A percentile compares a stretch with the other conserved stretches of the same genome.
These are phyloP conservation scores for Peromyscus eremicus DNA, from an alignment of 2,797 vertebrate species.

Conservation along the genomic window DNA sequence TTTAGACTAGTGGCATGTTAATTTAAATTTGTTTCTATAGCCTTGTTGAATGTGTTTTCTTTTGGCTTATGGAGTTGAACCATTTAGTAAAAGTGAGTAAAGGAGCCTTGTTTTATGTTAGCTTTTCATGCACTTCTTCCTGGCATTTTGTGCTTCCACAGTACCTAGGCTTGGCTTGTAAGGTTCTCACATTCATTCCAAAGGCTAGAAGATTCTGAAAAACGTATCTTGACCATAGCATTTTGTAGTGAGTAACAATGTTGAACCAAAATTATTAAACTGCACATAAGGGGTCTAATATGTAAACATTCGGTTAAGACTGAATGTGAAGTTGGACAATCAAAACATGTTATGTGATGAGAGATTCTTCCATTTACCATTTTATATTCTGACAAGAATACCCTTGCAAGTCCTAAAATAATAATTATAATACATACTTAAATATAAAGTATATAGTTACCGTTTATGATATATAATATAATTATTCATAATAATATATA, in stretches of 20 bases:
- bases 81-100: neutral
- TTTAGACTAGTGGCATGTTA: neutral
- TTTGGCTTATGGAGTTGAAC: neutral
- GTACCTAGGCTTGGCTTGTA: conserved; percentile 18
- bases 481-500: neutral
- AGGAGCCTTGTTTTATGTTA: conserved; percentile 5
- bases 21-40: conserved; percentile 61
- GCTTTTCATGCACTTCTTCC: neutral
- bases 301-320: neutral
- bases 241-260: neutral
- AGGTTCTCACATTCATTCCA: conserved; percentile 23
- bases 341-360: neutral
- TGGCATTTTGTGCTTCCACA: neutral
- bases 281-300: neutral
- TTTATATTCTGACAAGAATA: neutral
- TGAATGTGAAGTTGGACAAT: conserved; percentile 23
- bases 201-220: neutral
- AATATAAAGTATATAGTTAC: neutral
- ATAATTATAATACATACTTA: neutral
- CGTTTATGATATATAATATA: neutral
- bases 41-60: conserved; percentile 9
- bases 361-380: neutral
- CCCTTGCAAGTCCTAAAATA: neutral
- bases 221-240: neutral
- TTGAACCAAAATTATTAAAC: neutral